Conservation (phyloP, 2,888 invertebrate genomes). For the Tethea ocularis region DNA sequence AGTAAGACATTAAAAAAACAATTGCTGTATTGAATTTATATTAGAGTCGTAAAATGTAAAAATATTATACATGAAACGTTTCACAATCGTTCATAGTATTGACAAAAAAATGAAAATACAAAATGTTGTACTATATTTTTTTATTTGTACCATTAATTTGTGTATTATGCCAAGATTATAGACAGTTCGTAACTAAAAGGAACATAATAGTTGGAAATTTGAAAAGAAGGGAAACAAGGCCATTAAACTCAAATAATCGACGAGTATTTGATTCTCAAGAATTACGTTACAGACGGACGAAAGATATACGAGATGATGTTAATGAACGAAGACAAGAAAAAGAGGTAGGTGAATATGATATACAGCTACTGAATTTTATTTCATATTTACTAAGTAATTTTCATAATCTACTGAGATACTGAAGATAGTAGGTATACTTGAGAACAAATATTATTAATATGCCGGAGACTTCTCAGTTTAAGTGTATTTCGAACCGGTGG, state of each 20-base stretch:
- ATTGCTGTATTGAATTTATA: background rate
- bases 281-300: conserved; percentile 27
- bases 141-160: conserved; percentile 17
- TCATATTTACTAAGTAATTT: background rate
- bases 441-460: too few species aligned
- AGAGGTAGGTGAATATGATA: conserved; percentile 17
- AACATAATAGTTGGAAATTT: conserved; percentile 21
- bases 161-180: conserved; percentile 18
- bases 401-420: too few species aligned
- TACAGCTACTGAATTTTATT: too few species aligned
- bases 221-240: conserved; percentile 23
- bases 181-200: conserved; percentile 11
- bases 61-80: background rate
- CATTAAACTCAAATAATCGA: conserved; percentile 18
- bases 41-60: background rate
- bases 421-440: too few species aligned
- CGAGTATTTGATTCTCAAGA: conserved; percentile 13
- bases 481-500: too few species aligned
- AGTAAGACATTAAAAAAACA: background rate
- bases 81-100: background rate
- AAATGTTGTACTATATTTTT: conserved; percentile 16
- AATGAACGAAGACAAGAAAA: conserved; percentile 23
- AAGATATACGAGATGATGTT: conserved; percentile 22
- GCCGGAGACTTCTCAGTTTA: too few species aligned
- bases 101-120: background rate